Base-by-base conservation (phyloP, 2,888 invertebrate genomes). In the Amiota communis region DNA sequence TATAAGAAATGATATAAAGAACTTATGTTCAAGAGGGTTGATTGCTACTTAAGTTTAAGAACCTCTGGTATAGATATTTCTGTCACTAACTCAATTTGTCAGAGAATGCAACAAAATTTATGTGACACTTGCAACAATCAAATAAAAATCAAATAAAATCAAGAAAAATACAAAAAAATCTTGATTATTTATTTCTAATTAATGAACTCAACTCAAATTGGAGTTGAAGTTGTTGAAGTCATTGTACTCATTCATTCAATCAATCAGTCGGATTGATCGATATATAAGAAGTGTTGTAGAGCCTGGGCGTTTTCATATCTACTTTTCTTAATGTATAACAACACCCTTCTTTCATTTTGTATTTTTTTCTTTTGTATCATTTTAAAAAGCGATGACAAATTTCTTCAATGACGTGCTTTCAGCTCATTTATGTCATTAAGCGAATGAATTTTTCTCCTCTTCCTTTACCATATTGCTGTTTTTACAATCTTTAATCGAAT, bases 401-500 rank as follows among this genome's bases (percentile, higher is more conserved):
- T 59, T 59, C 20, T 20, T 11, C 20, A 15, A 15, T 59, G 59
- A 20, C 59, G 59, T 59, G 59, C 23, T 12, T 15, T 59, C 9
- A 8, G 15, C 15, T 9, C 59, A 59, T 59, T 20, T 2, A 59
- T 59, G 15, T 12, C 17, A 59, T 12, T 59, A 59, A 59, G 11
- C 59, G 59, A 15, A 59, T 59, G 59, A 59, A 13, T 17, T 15
- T 59, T 59, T 12, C 2, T 20, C 11, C 17, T 59, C 20, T 0
- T 53, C 8, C 53, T 53, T 53, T 59, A 59, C 20, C 3, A 36
- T 36, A 4, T 36, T 36, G 36, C 36, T 36, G 36, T 36, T 36
- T 36, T 36, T 36, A 48, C n/a, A 83, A 85, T 81, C 81, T 82
- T 81, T 76, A 74, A 82, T 81, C 77, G 78, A 84, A 84, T 82